These are phyloP conservation scores for Drosophila falleni DNA, from an alignment of 2,888 invertebrate species.

Conservation along the genomic window DNA sequence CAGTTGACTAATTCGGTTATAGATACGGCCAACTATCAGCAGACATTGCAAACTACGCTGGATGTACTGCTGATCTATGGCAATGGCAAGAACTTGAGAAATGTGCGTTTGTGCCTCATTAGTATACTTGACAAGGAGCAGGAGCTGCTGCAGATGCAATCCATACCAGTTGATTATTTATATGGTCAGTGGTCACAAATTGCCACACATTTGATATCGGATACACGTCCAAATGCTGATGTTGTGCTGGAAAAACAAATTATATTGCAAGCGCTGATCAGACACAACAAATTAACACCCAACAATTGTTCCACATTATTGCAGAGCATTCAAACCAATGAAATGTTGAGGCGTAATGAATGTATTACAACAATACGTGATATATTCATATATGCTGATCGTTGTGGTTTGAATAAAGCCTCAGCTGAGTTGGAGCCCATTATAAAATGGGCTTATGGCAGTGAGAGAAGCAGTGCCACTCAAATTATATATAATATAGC, in stretches of 20 bases:
- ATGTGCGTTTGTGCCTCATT: conserved; percentile 65
- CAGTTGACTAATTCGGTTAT: conserved; percentile 65
- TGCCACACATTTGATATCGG: conserved; percentile 71
- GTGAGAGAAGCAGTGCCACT: conserved; percentile 62
- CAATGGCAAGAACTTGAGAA: conserved; percentile 66
- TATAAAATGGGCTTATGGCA: conserved; percentile 76
- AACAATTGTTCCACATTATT: conserved; percentile 64
- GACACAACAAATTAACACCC: conserved; percentile 62
- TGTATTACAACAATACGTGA: conserved; percentile 77
- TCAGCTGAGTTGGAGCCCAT: conserved; percentile 64
- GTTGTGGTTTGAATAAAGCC: conserved; percentile 76
- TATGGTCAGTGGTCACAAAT: conserved; percentile 67
- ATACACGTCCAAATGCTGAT: conserved; percentile 51
- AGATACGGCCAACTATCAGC: conserved; percentile 72
- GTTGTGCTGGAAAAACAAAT: conserved; percentile 80
- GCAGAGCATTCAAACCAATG: conserved; percentile 72
- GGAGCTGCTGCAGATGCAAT: conserved; percentile 34
- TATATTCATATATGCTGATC: conserved; percentile 70
- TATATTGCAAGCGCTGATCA: conserved; percentile 72
- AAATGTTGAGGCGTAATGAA: conserved; percentile 77
- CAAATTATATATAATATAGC: conserved; percentile 78
- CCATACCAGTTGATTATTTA: conserved; percentile 43
- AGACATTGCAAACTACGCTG: conserved; percentile 55
- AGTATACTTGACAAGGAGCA: conserved; percentile 70
- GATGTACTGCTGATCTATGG: conserved; percentile 66